These are phyloP conservation scores for Arvicanthis niloticus DNA, from an alignment of 2,113 vertebrate genomes.

Conservation along the genomic window DNA sequence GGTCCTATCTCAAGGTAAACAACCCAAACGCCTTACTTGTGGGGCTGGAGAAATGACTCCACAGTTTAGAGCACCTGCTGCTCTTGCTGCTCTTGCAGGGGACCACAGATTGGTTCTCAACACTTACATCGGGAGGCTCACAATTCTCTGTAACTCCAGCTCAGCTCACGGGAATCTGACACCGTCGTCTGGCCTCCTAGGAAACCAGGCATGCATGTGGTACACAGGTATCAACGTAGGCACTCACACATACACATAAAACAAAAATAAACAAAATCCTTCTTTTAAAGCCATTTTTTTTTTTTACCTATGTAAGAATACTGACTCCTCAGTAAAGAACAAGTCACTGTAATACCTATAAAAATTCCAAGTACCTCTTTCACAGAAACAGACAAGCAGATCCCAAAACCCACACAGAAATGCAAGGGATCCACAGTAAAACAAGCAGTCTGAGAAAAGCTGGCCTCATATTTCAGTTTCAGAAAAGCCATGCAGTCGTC, in stretches of 20 bases:
- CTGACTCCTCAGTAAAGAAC: background rate
- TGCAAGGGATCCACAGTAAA: background rate
- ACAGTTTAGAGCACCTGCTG: too few relatives aligned
- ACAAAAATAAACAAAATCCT: background rate
- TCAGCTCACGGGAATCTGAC: background rate
- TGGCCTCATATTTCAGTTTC: background rate
- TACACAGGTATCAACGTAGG: background rate
- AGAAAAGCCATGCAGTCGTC: background rate
- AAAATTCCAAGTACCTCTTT: conserved; percentile 31
- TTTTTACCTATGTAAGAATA: background rate
- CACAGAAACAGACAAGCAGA: background rate
- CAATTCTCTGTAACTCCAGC: background rate
- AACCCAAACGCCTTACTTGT: background rate
- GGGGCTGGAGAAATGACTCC: background rate
- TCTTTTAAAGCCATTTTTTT: background rate
- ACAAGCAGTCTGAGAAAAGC: background rate
- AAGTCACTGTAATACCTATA: background rate
- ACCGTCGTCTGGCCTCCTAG: background rate
- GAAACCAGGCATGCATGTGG: background rate
- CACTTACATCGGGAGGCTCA: background rate
- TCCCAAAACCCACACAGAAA: conserved; percentile 37
- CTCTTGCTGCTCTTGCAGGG: background rate
- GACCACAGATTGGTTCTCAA: background rate
- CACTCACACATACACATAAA: background rate
- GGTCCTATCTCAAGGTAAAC: background rate